A percentile compares a stretch with the other conserved stretches of the same genome.
Conservation (phyloP, 2,113 vertebrate genomes). For the Galeopterus variegatus region DNA sequence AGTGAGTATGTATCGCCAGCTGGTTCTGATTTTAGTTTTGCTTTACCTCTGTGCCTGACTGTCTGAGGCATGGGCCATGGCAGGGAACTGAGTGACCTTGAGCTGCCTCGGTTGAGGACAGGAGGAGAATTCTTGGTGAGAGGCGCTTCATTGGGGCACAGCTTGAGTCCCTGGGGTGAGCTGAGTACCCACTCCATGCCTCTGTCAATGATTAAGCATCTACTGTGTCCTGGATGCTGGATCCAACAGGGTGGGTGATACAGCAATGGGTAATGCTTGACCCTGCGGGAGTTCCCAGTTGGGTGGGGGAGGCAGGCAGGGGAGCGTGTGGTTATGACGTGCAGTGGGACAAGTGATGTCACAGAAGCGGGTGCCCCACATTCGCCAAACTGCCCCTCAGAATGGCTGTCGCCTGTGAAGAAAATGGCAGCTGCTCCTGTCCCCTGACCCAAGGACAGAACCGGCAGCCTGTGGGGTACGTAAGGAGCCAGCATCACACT, state of each 20-base stretch:
- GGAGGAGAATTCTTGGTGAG: background rate
- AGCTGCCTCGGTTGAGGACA: accelerated
- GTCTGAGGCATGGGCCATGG: accelerated
- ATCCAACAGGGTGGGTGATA: accelerated
- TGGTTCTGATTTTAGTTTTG: too few relatives aligned
- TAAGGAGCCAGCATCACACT: background rate
- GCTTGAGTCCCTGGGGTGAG: accelerated
- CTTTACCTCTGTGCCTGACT: background rate
- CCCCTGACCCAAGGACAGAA: background rate
- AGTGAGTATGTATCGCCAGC: background rate
- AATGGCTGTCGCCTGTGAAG: background rate
- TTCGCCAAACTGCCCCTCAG: background rate
- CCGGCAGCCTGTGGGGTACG: background rate
- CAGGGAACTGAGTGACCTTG: accelerated
- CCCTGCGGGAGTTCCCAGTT: background rate
- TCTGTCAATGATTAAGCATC: background rate
- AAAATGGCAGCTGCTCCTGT: background rate
- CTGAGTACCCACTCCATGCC: background rate
- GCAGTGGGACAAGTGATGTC: background rate
- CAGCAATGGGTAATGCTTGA: background rate
- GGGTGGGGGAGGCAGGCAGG: background rate
- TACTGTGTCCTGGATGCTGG: background rate
- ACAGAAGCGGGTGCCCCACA: accelerated
- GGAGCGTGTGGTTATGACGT: background rate
- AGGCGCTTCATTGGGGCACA: accelerated